Evolutionary conservation across 1,140 invertebrate species (phyloP).

Genomic region (Drosophila oshimai): DNA sequence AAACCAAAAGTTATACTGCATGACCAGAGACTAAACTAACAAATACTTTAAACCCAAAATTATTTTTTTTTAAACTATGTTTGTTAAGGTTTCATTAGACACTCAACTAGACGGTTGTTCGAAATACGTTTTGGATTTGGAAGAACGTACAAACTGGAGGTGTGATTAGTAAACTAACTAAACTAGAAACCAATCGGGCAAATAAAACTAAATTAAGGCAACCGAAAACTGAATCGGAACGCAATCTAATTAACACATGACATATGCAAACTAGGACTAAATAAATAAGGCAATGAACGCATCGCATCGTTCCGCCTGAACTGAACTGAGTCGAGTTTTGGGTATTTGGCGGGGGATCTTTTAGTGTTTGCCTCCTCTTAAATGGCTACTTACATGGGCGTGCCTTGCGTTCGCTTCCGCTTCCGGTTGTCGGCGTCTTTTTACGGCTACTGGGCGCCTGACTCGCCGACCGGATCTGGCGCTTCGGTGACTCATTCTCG

Average conservation of each 20-base stretch:
- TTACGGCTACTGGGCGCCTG: slow-evolving; percentile 83
- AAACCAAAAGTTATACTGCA: slow-evolving; percentile 43
- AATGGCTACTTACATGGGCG: slow-evolving; percentile 85
- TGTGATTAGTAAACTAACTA: slow-evolving; percentile 46
- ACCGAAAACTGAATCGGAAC: slow-evolving; percentile 3
- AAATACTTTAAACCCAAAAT: slow-evolving; percentile 30
- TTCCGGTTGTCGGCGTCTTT: slow-evolving; percentile 69
- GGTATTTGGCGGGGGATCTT: slow-evolving; percentile 1
- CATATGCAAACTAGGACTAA: slow-evolving; percentile 71
- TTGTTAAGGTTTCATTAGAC: slow-evolving; percentile 55
- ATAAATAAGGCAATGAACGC: slow-evolving; percentile 44
- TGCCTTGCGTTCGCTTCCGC: slow-evolving; percentile 83
- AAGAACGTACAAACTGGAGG: slow-evolving; percentile 52
- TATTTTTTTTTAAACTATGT: slow-evolving; percentile 19
- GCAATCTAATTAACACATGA: slow-evolving; percentile 35
- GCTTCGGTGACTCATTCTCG: slow-evolving; percentile 87
- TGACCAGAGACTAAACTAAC: slow-evolving; percentile 77
- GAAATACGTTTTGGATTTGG: slow-evolving; percentile 39
- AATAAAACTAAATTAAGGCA: slow-evolving; percentile 22
- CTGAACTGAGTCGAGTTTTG: slow-evolving; percentile 24
- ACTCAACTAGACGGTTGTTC: slow-evolving; percentile 52
- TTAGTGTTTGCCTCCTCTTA: slow-evolving; percentile 36
- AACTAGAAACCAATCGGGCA: slow-evolving; percentile 20
- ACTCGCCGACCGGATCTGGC: slow-evolving; percentile 87
- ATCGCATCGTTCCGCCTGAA: slow-evolving; percentile 36